Base-by-base conservation (phyloP, 2,797 vertebrate genomes). In the Champsocephalus esox region DNA sequence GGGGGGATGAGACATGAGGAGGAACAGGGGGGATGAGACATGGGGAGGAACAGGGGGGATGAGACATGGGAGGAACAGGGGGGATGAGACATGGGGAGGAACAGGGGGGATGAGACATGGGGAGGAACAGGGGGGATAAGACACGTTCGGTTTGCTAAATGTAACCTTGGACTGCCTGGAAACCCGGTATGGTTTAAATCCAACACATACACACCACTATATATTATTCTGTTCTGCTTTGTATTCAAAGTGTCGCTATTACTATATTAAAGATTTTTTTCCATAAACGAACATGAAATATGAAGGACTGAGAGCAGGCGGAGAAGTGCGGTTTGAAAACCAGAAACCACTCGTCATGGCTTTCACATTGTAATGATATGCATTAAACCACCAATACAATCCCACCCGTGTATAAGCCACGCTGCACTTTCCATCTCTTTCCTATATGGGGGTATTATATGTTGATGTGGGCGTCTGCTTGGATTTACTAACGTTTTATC, bases 351-450 rank as follows among this genome's bases (percentile, higher is more conserved):
- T 85, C 82, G 79, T 79, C 80, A 79, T 41, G 57, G 70, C 49
- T 83, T 75, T 75, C 64, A 82, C 80, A 78, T 45, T 13, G 44
- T 77, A 87, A 81, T 80, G 71, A 82, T 77, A 84, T 86, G 45
- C 66, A 85, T 85, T 81, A 85, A 77, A 76, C 73, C 44, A 75
- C 60, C 63, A 77, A 72, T 50, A 52, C 19, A 63, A 65, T 60
- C 60, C 58, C 49, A 62, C 19, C 17, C 79, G 70, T 67, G 32
- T 54, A 86, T 58, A 55, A 73, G 67, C 67, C 50, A 16, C 21
- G 52, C 70, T 76, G 73, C 55, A 61, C 70, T 79, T 38, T 65
- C 45, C 55, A 79, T 70, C n/a, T n/a, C n/a, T 82, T 87, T 77
- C 56, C 54, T 60, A 19, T 71, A 67, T 56, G 60, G 49, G 14